Evolutionary conservation across 2,113 vertebrate species (phyloP).

Genomic region (Nymphicus hollandicus): DNA sequence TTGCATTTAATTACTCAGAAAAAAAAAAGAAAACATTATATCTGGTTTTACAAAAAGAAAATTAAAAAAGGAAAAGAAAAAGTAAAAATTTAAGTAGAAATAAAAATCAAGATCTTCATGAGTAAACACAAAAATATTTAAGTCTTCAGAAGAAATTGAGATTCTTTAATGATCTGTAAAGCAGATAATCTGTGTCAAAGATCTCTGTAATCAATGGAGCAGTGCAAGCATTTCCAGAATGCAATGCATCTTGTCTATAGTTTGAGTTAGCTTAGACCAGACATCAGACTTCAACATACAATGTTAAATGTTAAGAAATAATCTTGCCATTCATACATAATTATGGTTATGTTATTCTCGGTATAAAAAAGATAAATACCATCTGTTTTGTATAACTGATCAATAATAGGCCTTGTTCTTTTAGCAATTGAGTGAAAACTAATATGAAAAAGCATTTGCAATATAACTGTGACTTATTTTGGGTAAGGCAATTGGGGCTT

Average conservation of each 20-base stretch:
- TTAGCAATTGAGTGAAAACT: not conserved
- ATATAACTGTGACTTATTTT: not conserved
- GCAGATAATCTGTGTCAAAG: not conserved
- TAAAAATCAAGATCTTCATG: not conserved
- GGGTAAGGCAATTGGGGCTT: not conserved
- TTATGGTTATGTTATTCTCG: not conserved
- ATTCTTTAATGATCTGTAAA: not conserved
- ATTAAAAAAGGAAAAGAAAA: too few relatives aligned
- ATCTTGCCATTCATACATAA: not conserved
- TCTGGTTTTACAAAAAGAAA: not conserved
- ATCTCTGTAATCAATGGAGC: not conserved
- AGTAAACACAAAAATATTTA: not conserved
- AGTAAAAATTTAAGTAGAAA: not conserved
- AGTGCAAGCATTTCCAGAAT: not conserved
- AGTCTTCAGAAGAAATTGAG: not conserved
- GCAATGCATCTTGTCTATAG: not conserved
- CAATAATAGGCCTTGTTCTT: slow-evolving; percentile 3
- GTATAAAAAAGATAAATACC: not conserved
- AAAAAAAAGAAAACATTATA: not conserved
- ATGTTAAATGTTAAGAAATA: not conserved
- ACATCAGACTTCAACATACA: not conserved
- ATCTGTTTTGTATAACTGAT: not conserved
- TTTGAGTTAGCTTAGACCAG: not conserved
- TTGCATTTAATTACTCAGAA: not conserved
- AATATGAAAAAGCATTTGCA: not conserved